phyloP scores from a whole-genome alignment of 1,140 invertebrate species.

The Acyrthosiphon pisum region DNA sequence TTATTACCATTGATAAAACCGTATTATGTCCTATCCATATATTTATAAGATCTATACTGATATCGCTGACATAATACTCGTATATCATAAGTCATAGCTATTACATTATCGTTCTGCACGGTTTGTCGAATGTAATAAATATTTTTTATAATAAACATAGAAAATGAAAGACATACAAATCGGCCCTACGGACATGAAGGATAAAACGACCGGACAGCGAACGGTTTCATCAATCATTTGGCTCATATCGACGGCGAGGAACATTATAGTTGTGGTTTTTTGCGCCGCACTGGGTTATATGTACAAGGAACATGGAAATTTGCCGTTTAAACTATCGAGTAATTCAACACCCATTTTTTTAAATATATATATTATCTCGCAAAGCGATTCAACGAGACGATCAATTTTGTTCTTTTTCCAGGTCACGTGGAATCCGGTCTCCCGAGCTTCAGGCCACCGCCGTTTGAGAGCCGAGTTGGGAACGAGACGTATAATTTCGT shows the following conservation, averaged over 20 bases:
- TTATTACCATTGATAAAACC: too few relatives aligned
- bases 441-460: slow-evolving; percentile 70
- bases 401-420: slow-evolving; percentile 57
- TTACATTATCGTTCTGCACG: neutral
- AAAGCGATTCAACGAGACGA: neutral
- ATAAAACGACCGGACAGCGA: slow-evolving; percentile 64
- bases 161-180: slow-evolving; percentile 75
- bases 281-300: slow-evolving; percentile 73
- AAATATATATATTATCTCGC: too few relatives aligned
- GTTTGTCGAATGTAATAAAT: neutral
- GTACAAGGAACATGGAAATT: slow-evolving; percentile 68
- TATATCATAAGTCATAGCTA: too few relatives aligned
- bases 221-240: slow-evolving; percentile 69
- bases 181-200: slow-evolving; percentile 64
- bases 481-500: slow-evolving; percentile 74
- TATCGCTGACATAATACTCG: too few relatives aligned
- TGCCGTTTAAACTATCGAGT: slow-evolving; percentile 76
- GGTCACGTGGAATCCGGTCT: slow-evolving; percentile 75
- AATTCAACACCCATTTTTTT: slow-evolving; percentile 47
- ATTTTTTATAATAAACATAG: slow-evolving; percentile 65
- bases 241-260: slow-evolving; percentile 78
- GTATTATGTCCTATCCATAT: too few relatives aligned
- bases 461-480: slow-evolving; percentile 70
- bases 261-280: slow-evolving; percentile 78
- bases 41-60: too few relatives aligned